Evolutionary conservation across 2,888 invertebrate genomes (phyloP).

Genomic region (Plemyria rubiginata): DNA sequence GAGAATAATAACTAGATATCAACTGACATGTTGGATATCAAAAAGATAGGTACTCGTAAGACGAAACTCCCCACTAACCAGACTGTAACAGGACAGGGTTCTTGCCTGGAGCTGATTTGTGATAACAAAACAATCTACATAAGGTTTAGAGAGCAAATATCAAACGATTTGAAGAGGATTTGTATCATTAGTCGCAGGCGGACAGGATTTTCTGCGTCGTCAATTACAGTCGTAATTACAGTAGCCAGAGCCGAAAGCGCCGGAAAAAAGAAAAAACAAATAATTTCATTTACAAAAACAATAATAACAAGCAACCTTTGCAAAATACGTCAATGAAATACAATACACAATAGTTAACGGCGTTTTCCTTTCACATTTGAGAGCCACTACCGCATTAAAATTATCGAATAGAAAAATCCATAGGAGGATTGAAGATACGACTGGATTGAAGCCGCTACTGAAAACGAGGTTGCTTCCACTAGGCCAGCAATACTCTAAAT

Average conservation of each 20-base stretch:
- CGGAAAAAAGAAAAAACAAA: background rate
- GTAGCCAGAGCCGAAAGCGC: background rate
- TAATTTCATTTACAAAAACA: background rate
- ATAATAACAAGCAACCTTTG: too few species aligned
- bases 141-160: background rate
- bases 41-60: constrained; percentile 27
- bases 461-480: too few species aligned
- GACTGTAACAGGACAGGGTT: constrained; percentile 12
- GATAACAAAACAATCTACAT: constrained; percentile 11
- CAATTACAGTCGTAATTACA: background rate
- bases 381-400: too few species aligned
- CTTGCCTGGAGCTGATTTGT: constrained; percentile 16
- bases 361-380: too few species aligned
- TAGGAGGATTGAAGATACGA: too few species aligned
- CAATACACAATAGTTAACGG: too few species aligned
- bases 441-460: too few species aligned
- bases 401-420: too few species aligned
- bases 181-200: background rate
- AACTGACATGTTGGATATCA: constrained; percentile 31
- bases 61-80: constrained; percentile 4
- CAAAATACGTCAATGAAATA: too few species aligned
- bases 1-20: constrained; percentile 32
- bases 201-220: background rate
- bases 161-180: constrained; percentile 3
- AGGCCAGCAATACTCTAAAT: too few species aligned